Evolutionary conservation across 2,888 invertebrate genomes (phyloP).

Genomic region (Trileptium ribeirensis): DNA sequence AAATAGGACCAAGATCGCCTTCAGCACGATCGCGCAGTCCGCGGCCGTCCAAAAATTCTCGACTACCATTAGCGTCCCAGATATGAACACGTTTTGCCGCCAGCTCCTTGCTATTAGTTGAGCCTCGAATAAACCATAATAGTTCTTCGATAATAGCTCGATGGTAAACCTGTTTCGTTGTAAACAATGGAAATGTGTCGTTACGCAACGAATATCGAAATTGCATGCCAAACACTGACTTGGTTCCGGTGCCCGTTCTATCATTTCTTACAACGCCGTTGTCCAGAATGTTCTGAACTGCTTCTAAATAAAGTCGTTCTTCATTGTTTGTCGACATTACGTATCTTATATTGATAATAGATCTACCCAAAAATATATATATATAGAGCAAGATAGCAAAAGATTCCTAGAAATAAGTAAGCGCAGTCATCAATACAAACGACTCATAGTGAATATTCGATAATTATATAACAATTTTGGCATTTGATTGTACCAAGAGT

Average conservation of each 20-base stretch:
- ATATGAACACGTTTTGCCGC: slow-evolving; percentile 73
- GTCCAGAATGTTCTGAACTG: not conserved
- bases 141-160: slow-evolving; percentile 81
- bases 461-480: too few species aligned
- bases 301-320: not conserved
- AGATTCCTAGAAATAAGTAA: too few species aligned
- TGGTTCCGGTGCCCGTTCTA: not conserved
- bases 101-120: slow-evolving; percentile 74
- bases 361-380: too few species aligned
- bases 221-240: not conserved
- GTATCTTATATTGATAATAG: too few species aligned
- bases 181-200: slow-evolving; percentile 69
- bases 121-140: slow-evolving; percentile 84
- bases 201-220: not conserved
- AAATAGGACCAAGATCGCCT: slow-evolving; percentile 90
- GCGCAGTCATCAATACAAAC: too few species aligned
- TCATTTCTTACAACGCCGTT: not conserved
- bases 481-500: too few species aligned
- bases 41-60: slow-evolving; percentile 72
- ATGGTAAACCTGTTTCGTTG: slow-evolving; percentile 85
- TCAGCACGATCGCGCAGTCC: slow-evolving; percentile 65
- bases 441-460: too few species aligned
- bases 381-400: too few species aligned
- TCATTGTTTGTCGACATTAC: not conserved
- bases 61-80: slow-evolving; percentile 88